These are phyloP conservation scores for Callosobruchus maculatus DNA, from an alignment of 2,888 invertebrate genomes.

Conservation along the genomic window DNA sequence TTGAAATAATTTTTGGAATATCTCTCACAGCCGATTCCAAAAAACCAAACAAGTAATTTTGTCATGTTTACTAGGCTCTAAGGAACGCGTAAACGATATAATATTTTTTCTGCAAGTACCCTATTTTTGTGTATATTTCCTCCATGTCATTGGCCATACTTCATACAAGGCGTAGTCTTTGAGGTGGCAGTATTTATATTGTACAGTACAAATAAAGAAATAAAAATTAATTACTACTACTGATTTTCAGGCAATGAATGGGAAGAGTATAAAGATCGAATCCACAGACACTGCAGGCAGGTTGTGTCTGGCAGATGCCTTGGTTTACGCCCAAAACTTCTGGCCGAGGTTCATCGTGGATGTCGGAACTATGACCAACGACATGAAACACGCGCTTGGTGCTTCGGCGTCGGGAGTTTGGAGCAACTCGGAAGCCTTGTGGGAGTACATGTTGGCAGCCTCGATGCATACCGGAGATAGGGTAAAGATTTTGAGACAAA, in stretches of 20 bases:
- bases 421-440: conserved; percentile 70
- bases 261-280: conserved; percentile 71
- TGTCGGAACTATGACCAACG: conserved; percentile 70
- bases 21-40: too few species aligned
- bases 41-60: too few species aligned
- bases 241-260: conserved; percentile 61
- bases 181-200: too few species aligned
- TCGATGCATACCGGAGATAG: conserved; percentile 73
- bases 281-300: conserved; percentile 78
- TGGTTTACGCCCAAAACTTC: conserved; percentile 73
- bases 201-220: too few species aligned
- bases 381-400: conserved; percentile 54
- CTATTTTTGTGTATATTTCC: too few species aligned
- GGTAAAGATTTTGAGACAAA: background rate
- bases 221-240: too few species aligned
- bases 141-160: too few species aligned
- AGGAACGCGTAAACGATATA: too few species aligned
- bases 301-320: conserved; percentile 76
- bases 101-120: too few species aligned
- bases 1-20: too few species aligned
- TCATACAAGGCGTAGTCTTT: too few species aligned
- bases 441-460: conserved; percentile 64
- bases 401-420: conserved; percentile 70
- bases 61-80: too few species aligned
- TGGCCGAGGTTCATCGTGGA: conserved; percentile 71